phyloP scores from a whole-genome alignment of 2,797 vertebrate species.

The Sebastiscus tertius region DNA sequence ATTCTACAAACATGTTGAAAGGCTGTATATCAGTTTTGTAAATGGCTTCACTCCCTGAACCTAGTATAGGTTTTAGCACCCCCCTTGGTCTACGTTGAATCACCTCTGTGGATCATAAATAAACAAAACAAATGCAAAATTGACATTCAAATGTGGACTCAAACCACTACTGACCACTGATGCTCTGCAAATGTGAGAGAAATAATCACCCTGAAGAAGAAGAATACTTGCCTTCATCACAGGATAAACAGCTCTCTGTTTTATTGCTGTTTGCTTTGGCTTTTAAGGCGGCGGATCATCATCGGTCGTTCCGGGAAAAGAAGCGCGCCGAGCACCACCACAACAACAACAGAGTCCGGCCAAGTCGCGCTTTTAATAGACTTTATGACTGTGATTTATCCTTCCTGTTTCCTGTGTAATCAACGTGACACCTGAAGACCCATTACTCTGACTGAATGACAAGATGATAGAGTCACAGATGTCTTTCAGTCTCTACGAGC shows the following conservation, averaged over 20 bases:
- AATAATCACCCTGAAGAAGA: background rate
- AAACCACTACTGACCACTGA: background rate
- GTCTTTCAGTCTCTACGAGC: background rate
- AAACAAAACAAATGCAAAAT: background rate
- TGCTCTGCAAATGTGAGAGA: background rate
- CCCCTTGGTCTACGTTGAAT: background rate
- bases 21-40: background rate
- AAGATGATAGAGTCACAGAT: background rate
- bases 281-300: constrained; percentile 3
- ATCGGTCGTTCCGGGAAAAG: background rate
- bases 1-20: background rate
- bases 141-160: background rate
- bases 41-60: background rate
- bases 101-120: background rate
- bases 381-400: constrained; percentile 37
- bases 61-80: background rate
- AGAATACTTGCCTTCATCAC: background rate
- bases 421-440: constrained; percentile 28
- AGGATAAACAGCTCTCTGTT: constrained; percentile 15
- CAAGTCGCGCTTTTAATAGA: constrained; percentile 13
- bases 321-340: background rate
- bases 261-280: constrained; percentile 54
- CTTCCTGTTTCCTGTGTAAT: background rate
- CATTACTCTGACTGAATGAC: constrained; percentile 5
- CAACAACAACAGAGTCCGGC: background rate